Base-by-base conservation (phyloP, 2,797 vertebrate genomes). In the Esox lucius region DNA sequence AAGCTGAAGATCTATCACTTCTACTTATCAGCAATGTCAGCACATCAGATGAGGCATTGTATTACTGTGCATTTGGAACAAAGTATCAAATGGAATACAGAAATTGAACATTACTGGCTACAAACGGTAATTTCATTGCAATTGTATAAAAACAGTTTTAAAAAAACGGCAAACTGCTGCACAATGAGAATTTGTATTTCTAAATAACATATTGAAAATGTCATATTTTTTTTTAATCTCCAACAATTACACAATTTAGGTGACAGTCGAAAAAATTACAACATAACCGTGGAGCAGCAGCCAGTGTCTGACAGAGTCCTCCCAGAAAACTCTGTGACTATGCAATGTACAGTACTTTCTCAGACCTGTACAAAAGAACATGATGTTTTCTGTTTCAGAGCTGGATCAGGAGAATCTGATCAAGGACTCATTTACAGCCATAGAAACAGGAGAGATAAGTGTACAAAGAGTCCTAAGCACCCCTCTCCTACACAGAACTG, bases 341-440 rank as follows among this genome's bases (percentile, higher is more conserved):
- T 89, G 1, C 75, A 74, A 61, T 90, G 87, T 71, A 87, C 76
- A 2, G 65, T 86, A 35, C 5, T 82, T 53, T 73, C 79, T 12
- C 19, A 26, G 0, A 11, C 17, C 0, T 89, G 85, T 68, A n/a
- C 67, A 0, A 72, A 24, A 31, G 75, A 77, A 35, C 64, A 62
- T 22, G 65, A 46, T 0, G 70, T 86, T 35, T 24, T 69, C 79
- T 84, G 84, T 83, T 67, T 81, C 16, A 62, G 35, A 78, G 22
- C 31, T 0, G 70, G 72, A 64, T 33, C 68, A 15, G 53, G 78
- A 11, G 31, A 51, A 51, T 74, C 70, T 17, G 17, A 24, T 13
- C 76, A 78, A 48, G 68, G 56, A 33, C 2, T 71, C 31, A 2
- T 74, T 1, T 16, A 66, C 72, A 33, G 59, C 19, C 11, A 72